Percentiles rank a stretch among this genome's conserved stretches.
phyloP scores from a whole-genome alignment of 2,113 vertebrate genomes.

The Erpornis zantholeuca region DNA sequence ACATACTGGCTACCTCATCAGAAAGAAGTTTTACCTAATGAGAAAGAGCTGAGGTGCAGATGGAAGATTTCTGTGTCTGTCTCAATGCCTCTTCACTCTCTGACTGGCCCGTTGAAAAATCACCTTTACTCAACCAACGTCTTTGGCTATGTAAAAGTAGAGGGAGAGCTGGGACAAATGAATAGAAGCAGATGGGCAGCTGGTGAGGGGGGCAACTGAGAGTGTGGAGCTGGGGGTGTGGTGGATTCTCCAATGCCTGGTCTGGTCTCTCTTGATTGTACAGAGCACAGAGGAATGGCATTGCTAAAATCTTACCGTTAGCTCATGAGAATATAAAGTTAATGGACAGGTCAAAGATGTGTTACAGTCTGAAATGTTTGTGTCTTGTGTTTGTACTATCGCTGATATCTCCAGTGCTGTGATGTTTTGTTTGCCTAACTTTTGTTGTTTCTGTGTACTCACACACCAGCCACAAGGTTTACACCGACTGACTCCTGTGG shows the following conservation, averaged over 20 bases:
- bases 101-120: background rate
- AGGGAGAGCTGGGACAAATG: rapidly evolving
- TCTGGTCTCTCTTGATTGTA: background rate
- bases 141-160: background rate
- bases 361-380: background rate
- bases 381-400: background rate
- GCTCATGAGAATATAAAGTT: background rate
- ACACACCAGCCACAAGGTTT: background rate
- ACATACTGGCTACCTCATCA: background rate
- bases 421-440: background rate
- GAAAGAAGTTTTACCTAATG: background rate
- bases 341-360: rapidly evolving
- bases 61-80: background rate
- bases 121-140: background rate
- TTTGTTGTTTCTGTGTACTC: background rate
- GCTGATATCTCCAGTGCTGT: background rate
- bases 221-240: rapidly evolving
- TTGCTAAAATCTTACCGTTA: background rate
- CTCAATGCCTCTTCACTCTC: background rate
- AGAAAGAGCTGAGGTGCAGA: rapidly evolving
- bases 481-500: background rate
- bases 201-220: background rate
- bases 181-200: rapidly evolving
- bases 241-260: rapidly evolving
- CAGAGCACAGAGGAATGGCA: rapidly evolving